Conservation (phyloP, 2,113 vertebrate species). For the Petrocephalus zakoni region DNA sequence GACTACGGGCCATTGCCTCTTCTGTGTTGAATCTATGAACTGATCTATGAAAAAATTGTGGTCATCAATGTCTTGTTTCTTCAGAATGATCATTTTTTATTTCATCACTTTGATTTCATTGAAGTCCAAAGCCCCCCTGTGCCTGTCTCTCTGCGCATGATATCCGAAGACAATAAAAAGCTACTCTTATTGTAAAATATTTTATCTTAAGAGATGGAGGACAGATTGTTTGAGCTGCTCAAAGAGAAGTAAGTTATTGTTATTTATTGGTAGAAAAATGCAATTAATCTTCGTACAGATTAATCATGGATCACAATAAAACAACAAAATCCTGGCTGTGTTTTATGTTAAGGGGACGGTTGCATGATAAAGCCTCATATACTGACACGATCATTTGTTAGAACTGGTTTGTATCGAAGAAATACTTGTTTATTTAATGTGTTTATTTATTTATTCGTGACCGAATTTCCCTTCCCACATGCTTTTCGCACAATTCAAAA, state of each 20-base stretch:
- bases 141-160: constrained; percentile 49
- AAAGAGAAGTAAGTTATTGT: constrained; percentile 95
- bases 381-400: not conserved
- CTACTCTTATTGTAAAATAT: constrained; percentile 58
- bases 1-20: constrained; percentile 21
- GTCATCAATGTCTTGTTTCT: constrained; percentile 16
- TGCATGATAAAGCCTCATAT: not conserved
- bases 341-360: not conserved
- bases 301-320: constrained; percentile 78
- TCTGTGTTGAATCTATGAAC: constrained; percentile 18
- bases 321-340: constrained; percentile 35
- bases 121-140: constrained; percentile 43
- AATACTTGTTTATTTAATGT: not conserved
- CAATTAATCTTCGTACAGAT: constrained; percentile 56
- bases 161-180: constrained; percentile 57
- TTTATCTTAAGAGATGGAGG: constrained; percentile 77
- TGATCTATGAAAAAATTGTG: not conserved
- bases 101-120: constrained; percentile 39
- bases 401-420: not conserved
- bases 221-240: constrained; percentile 72
- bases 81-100: constrained; percentile 36
- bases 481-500: not conserved
- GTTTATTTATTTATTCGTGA: not conserved
- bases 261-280: constrained; percentile 87
- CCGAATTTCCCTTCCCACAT: not conserved